phyloP scores from a whole-genome alignment of 2,113 vertebrate species.

The Zosterops japonicus region DNA sequence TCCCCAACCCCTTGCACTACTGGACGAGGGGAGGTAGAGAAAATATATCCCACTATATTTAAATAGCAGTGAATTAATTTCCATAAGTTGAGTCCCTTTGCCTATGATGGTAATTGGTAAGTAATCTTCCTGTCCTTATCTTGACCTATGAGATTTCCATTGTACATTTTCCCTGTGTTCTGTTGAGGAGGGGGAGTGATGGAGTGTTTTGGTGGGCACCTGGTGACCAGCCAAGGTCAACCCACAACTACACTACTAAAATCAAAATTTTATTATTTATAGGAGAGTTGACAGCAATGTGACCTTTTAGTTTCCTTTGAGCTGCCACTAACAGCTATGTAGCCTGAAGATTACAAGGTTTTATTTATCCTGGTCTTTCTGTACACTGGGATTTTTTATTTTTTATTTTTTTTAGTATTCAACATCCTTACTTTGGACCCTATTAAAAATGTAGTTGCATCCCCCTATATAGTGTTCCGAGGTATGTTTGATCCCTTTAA shows the following conservation, averaged over 20 bases:
- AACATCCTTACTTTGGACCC: not conserved
- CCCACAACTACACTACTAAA: not conserved
- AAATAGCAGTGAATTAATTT: not conserved
- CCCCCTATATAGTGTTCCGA: not conserved
- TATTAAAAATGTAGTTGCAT: not conserved
- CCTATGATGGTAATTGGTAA: not conserved
- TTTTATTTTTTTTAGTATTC: not conserved
- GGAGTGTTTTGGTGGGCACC: not conserved
- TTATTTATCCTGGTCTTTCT: not conserved
- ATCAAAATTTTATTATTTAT: not conserved
- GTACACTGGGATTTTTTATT: not conserved
- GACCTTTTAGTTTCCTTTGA: not conserved
- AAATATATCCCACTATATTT: not conserved
- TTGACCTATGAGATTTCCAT: not conserved
- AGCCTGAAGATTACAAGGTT: not conserved
- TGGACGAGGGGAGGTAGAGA: not conserved
- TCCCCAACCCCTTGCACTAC: not conserved
- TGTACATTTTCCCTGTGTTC: not conserved
- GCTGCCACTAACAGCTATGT: not conserved
- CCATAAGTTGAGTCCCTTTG: not conserved
- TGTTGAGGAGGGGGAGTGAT: not conserved
- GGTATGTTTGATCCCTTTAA: not conserved
- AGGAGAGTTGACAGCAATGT: not conserved
- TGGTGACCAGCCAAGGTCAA: not conserved
- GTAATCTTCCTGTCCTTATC: not conserved